Conservation (phyloP, 1,140 invertebrate genomes). For the Drosophila sucinea region DNA sequence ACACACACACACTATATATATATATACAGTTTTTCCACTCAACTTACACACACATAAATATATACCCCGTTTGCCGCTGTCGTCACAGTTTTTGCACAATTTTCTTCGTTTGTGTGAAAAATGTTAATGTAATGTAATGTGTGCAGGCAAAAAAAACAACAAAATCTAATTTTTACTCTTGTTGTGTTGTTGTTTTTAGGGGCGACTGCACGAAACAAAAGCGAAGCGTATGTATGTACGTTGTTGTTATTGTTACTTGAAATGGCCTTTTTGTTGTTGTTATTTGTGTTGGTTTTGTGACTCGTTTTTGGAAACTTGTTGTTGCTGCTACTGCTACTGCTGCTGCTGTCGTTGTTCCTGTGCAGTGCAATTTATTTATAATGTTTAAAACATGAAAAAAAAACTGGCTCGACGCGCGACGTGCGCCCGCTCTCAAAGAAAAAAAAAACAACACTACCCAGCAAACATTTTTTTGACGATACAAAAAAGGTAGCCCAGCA, state of each 20-base stretch:
- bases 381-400: slow-evolving; percentile 12
- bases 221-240: slow-evolving; percentile 2
- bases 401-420: not conserved
- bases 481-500: too few relatives aligned
- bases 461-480: too few relatives aligned
- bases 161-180: slow-evolving; percentile 14
- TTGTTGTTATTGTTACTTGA: slow-evolving; percentile 12
- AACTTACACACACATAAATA: slow-evolving; percentile 1
- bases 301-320: slow-evolving; percentile 11
- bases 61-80: slow-evolving; percentile 29
- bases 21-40: slow-evolving; percentile 10
- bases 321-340: not conserved
- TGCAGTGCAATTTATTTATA: slow-evolving; percentile 11
- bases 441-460: not conserved
- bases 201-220: slow-evolving; percentile 13
- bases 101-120: slow-evolving; percentile 32
- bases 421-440: not conserved
- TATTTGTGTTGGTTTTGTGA: slow-evolving; percentile 3
- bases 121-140: slow-evolving; percentile 10
- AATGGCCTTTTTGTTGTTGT: not conserved
- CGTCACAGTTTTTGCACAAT: slow-evolving; percentile 79
- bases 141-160: not conserved
- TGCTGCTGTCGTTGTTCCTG: not conserved
- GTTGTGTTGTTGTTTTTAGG: slow-evolving; percentile 4
- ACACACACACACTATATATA: slow-evolving; percentile 12